These are phyloP conservation scores for Polymixis lichenea DNA, from an alignment of 2,888 invertebrate genomes.

Conservation along the genomic window DNA sequence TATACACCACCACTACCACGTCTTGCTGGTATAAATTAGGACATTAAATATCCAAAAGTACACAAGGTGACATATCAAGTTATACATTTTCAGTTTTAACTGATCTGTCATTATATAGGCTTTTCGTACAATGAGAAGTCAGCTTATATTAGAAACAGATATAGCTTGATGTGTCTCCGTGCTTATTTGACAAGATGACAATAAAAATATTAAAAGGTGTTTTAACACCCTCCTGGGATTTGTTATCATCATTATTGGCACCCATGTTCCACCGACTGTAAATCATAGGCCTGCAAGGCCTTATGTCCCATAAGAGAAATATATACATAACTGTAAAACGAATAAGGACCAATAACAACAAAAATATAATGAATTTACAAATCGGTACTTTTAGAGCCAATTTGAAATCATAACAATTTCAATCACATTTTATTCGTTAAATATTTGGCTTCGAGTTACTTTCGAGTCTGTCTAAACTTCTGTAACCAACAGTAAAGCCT, in stretches of 20 bases:
- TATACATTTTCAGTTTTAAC: too few species aligned
- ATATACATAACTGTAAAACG: background rate
- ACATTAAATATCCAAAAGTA: background rate
- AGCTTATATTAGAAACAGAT: too few species aligned
- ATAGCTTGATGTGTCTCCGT: too few species aligned
- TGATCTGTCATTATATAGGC: too few species aligned
- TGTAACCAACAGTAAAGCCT: slow-evolving; percentile 53
- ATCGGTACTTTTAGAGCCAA: too few species aligned
- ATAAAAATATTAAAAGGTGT: background rate
- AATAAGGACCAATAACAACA: background rate
- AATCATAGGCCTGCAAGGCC: background rate
- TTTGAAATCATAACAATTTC: too few species aligned
- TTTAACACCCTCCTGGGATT: too few species aligned
- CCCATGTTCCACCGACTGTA: background rate
- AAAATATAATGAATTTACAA: background rate
- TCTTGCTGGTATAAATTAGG: background rate
- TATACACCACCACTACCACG: background rate
- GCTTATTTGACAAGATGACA: background rate
- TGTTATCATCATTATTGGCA: too few species aligned
- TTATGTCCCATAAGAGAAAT: background rate
- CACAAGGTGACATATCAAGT: too few species aligned
- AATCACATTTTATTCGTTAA: too few species aligned
- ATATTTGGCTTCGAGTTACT: slow-evolving; percentile 1
- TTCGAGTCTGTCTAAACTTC: slow-evolving; percentile 28
- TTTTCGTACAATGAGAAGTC: too few species aligned